Conservation (phyloP, 2,797 vertebrate genomes). For the Bradypodion pumilum region DNA sequence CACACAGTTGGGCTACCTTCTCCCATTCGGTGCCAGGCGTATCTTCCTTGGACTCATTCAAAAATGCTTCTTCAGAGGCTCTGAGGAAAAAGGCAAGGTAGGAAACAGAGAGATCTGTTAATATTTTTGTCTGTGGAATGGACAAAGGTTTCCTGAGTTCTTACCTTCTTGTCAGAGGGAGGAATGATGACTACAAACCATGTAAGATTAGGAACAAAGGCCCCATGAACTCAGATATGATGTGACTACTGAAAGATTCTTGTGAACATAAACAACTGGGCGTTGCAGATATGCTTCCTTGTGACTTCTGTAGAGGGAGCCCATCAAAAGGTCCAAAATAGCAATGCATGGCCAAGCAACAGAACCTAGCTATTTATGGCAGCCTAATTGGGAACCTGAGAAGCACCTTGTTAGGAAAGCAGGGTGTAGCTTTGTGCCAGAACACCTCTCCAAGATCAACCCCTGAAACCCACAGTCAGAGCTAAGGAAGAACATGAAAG, state of each 20-base stretch:
- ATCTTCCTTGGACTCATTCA: conserved; percentile 90
- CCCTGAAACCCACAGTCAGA: too few species aligned
- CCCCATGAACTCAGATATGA: background rate
- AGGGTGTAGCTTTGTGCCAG: too few species aligned
- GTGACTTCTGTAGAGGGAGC: background rate
- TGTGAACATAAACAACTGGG: background rate
- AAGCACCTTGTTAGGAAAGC: background rate
- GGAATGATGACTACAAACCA: background rate
- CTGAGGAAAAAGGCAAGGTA: conserved; percentile 69
- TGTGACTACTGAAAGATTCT: background rate
- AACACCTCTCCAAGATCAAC: too few species aligned
- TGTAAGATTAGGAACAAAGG: background rate
- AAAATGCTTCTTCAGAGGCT: conserved; percentile 92
- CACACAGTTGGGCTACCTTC: conserved; percentile 94
- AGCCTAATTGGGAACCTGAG: background rate
- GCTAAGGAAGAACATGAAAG: too few species aligned
- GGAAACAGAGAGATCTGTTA: background rate
- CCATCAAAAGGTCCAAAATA: background rate
- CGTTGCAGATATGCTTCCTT: background rate
- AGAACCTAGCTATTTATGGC: background rate
- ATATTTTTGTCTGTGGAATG: background rate
- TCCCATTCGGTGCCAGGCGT: conserved; percentile 93
- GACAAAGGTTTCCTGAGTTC: background rate
- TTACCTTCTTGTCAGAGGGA: background rate
- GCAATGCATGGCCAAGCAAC: background rate